Base-by-base conservation (phyloP, 2,888 invertebrate species). In the Drosophila buzzatii region DNA sequence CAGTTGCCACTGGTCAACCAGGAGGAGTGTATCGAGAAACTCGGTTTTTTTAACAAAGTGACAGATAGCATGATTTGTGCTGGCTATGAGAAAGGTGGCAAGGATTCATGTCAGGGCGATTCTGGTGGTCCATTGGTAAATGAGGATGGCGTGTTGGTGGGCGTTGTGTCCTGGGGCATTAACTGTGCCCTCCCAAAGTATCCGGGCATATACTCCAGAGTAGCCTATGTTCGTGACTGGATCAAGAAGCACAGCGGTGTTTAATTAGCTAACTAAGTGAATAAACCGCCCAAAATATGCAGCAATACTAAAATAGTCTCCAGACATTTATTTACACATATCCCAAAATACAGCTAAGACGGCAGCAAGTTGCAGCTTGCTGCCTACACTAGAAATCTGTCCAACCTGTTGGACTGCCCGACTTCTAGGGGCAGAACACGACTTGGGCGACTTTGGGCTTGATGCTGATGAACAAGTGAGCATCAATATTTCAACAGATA, bases 161-260 rank as follows among this genome's bases (percentile, higher is more conserved):
- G 39, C 39, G 39, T 39, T n/a, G 39, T 39, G 8, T 39, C 39
- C n/a, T 39, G 16, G 7, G 39, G 39, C 39, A 3, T 1, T n/a
- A 8, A 2, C 2, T 39, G 39, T n/a, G 39, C 8, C 39, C 0
- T 2, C 0, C n/a, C 39, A 1, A n/a, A n/a, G 0, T 8, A 3
- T 39, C 39, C 39, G 1, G 7, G n/a, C 39, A n/a, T 39, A n/a
- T 39, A 39, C 2, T 7, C 1, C 7, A n/a, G n/a, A 39, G 39
- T 39, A 39, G n/a, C 39, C n/a, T 5, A 39, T n/a, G 39, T 39
- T 39, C 39, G 39, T 8, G 16, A 39, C 0, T 39, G 39, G 39
- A n/a, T 39, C 2, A 16, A 16, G n/a, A 2, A 39, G 39, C 16
- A 39, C 39, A 39, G 16, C 39, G 39, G 39, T n/a, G 39, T 39